Evolutionary conservation across 1,140 invertebrate species (phyloP).

Genomic region (Dermatophagoides farinae): DNA sequence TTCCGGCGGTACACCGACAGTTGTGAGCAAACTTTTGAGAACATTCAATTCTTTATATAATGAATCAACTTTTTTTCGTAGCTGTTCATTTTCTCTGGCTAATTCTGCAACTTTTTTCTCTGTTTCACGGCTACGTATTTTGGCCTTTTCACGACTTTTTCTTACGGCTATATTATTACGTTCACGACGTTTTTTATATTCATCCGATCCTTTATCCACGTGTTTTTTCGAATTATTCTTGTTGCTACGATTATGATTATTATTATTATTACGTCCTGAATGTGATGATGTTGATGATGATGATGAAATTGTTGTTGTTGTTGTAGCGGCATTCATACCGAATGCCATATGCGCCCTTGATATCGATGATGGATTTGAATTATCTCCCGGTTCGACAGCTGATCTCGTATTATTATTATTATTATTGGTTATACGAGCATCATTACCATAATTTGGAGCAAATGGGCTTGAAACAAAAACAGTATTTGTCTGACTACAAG

Average conservation of each 20-base stretch:
- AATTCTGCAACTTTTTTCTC: conserved; percentile 81
- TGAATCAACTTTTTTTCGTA: conserved; percentile 75
- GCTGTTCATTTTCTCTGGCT: conserved; percentile 74
- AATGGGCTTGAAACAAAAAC: conserved; percentile 12
- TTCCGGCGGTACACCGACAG: conserved; percentile 19
- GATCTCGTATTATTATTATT: background rate
- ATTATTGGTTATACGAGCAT: background rate
- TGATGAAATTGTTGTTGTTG: background rate
- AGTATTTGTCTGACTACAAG: conserved; percentile 12
- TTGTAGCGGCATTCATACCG: background rate
- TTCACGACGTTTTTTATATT: conserved; percentile 72
- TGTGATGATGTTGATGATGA: background rate
- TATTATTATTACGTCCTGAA: background rate
- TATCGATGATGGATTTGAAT: background rate
- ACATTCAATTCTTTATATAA: conserved; percentile 78
- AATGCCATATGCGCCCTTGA: background rate
- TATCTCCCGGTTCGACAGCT: background rate
- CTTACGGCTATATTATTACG: conserved; percentile 92
- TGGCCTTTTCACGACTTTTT: conserved; percentile 89
- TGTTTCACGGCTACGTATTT: conserved; percentile 72
- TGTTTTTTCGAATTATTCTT: conserved; percentile 18
- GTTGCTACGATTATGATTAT: background rate
- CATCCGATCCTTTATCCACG: conserved; percentile 71
- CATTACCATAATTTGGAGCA: conserved; percentile 8
- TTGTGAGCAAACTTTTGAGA: conserved; percentile 44